Conservation (phyloP, 1,140 invertebrate species). For the Eupristina koningsbergeri region DNA sequence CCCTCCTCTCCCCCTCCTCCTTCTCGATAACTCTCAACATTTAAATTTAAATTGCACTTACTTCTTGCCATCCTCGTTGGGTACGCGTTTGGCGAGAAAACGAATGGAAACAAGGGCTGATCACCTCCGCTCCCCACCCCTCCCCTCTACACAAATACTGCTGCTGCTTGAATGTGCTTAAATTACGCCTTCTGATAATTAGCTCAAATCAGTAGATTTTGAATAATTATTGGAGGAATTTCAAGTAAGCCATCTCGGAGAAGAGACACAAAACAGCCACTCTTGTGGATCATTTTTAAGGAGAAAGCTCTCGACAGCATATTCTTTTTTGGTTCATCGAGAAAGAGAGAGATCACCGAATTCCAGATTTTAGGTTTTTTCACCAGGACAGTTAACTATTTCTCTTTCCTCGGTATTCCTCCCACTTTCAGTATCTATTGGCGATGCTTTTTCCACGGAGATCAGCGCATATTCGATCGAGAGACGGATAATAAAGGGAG, state of each 20-base stretch:
- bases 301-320: too few species aligned
- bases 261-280: not conserved
- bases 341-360: not conserved
- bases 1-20: not conserved
- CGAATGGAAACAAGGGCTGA: not conserved
- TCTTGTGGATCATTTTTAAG: not conserved
- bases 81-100: not conserved
- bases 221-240: not conserved
- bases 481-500: not conserved
- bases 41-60: constrained; percentile 1
- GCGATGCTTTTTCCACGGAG: too few species aligned
- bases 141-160: not conserved
- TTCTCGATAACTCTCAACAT: constrained; percentile 11
- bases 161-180: not conserved
- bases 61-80: not conserved
- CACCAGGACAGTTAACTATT: not conserved
- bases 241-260: constrained; percentile 27
- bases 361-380: constrained; percentile 19
- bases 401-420: not conserved
- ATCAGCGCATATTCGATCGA: too few species aligned
- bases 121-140: too few species aligned
- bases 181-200: not conserved
- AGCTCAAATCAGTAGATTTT: not conserved
- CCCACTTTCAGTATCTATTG: constrained; percentile 10
- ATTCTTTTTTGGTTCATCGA: too few species aligned